phyloP scores from a whole-genome alignment of 2,888 invertebrate genomes.

The Hetaerina titia region DNA sequence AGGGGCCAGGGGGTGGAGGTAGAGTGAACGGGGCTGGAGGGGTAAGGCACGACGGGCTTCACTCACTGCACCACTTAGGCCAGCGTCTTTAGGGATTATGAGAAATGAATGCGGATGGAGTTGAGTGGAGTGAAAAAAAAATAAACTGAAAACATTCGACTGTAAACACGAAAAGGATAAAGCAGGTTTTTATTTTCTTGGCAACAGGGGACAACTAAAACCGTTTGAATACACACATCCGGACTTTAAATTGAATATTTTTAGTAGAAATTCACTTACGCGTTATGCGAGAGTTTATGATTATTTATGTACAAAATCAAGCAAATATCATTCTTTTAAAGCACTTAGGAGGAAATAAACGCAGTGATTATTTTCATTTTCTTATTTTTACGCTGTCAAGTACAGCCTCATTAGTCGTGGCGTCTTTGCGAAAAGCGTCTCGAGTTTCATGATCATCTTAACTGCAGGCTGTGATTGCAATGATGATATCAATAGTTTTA shows the following conservation, averaged over 20 bases:
- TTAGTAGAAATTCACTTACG: background rate
- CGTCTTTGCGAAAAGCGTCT: background rate
- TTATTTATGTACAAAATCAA: background rate
- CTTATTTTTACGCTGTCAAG: no score
- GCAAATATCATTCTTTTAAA: background rate
- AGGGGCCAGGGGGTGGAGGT: background rate
- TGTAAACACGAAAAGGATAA: conserved; percentile 12
- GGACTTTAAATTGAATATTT: background rate
- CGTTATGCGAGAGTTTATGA: background rate
- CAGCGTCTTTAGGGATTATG: conserved; percentile 22
- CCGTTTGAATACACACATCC: background rate
- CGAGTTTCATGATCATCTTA: background rate
- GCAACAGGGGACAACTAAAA: background rate
- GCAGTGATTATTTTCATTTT: background rate
- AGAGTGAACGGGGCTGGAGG: background rate
- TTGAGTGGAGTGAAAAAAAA: conserved; percentile 35
- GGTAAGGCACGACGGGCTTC: background rate
- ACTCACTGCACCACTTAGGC: conserved; percentile 40
- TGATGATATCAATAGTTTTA: background rate
- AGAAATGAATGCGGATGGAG: conserved; percentile 46
- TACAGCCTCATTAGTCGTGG: background rate
- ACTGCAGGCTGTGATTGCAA: background rate
- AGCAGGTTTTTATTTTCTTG: background rate
- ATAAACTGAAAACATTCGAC: background rate
- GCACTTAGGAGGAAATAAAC: background rate